phyloP scores from a whole-genome alignment of 2,888 invertebrate species.

The Ethmia dodecea region DNA sequence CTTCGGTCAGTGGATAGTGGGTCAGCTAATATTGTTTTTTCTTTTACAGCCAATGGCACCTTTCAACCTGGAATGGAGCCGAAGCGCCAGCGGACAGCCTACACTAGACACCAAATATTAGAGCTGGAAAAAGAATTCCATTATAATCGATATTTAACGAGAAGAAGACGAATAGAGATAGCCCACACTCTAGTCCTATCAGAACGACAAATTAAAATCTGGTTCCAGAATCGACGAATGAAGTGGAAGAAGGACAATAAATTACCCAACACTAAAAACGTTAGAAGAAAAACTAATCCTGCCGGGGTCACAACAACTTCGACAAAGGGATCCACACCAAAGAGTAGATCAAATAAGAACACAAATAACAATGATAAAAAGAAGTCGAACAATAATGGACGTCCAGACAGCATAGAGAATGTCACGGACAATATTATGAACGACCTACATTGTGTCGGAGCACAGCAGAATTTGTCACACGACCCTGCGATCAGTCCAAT shows the following conservation, averaged over 20 bases:
- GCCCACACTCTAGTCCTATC: slow-evolving; percentile 96
- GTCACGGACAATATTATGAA: slow-evolving; percentile 79
- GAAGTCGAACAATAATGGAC: slow-evolving; percentile 71
- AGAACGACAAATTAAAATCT: slow-evolving; percentile 92
- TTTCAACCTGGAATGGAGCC: slow-evolving; percentile 96
- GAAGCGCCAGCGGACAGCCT: slow-evolving; percentile 96
- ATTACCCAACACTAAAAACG: slow-evolving; percentile 89
- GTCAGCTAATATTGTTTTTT: slow-evolving; percentile 31
- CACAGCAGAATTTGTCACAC: slow-evolving; percentile 65
- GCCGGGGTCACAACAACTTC: slow-evolving; percentile 81
- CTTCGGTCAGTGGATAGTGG: too few species aligned
- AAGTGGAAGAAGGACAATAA: slow-evolving; percentile 89
- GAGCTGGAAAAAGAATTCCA: slow-evolving; percentile 99
- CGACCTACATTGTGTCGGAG: slow-evolving; percentile 78
- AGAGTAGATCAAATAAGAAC: slow-evolving; percentile 81
- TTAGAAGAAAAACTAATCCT: slow-evolving; percentile 86
- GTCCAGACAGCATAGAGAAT: slow-evolving; percentile 81
- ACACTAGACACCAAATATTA: slow-evolving; percentile 98
- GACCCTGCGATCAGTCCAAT: slow-evolving; percentile 72
- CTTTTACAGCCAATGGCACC: slow-evolving; percentile 88
- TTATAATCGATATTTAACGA: slow-evolving; percentile 96
- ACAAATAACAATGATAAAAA: slow-evolving; percentile 75
- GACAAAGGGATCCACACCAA: slow-evolving; percentile 78
- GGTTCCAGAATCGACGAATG: slow-evolving; percentile 93
- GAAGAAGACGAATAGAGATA: slow-evolving; percentile 97